Evolutionary conservation across 2,888 invertebrate species (phyloP), one percentile per base, ranked within the genome.

Genomic region (Glaucopsyche alexis): DNA sequence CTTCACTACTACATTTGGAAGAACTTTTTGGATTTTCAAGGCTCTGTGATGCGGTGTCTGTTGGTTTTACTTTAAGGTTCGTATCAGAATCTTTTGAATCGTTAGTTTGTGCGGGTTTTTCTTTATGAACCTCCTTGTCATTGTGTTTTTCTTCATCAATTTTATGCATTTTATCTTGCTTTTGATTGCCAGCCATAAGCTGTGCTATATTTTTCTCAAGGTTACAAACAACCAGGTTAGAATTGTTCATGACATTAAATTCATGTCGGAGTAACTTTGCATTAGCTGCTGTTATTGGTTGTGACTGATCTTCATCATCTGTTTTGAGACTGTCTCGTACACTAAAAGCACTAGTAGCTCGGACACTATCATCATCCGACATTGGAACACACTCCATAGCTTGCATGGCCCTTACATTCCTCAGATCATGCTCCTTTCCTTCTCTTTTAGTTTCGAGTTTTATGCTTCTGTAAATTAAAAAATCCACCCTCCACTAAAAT

Each of bases 191-290:
- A 9, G 84, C 87, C 84, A 91, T 86, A 1, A 93, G 80, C 77
- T 93, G 93, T 0, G 93, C 93, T 87, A 93, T 90, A 73, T 93
- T 93, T 74, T 89, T 92, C 81, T 93, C 93, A 55, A 93, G 82
- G 78, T 93, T 93, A 75, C 92, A 89, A 3, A 93, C 89, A 49
- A 93, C 91, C 0, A 93, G 83, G 77, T 93, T 93, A 0, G 93
- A 91, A 77, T 93, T 90, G 75, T 91, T 92, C 84, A 93, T 87
- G 9, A 93, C 87, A 76, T 91, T 90, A 76, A 90, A 93, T 78
- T 93, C 93, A 73, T 93, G 92, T 29, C 90, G 80, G 2, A 93
- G 83, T 52, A 93, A 79, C 79, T 90, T 91, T 0, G 93, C 93
- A 74, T 93, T 90, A 0, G 87, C 90, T 11, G 89, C 89, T 1